A percentile compares a stretch with the other conserved stretches of the same genome.
Conservation (phyloP, 1,140 invertebrate species). For the Sipha flava region DNA sequence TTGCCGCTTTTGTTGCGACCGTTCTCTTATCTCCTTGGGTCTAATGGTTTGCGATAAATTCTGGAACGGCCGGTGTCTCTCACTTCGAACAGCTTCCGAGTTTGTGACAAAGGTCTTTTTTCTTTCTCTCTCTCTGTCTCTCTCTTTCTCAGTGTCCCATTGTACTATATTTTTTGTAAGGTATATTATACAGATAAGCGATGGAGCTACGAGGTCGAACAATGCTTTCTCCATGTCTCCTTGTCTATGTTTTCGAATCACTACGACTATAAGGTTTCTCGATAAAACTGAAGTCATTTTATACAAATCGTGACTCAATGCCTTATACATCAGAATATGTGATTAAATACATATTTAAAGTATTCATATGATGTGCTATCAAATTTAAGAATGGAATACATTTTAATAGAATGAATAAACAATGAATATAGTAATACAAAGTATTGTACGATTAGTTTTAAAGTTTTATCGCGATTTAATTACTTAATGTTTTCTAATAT, state of each 20-base stretch:
- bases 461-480: too few species aligned
- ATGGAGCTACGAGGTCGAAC: background rate
- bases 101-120: background rate
- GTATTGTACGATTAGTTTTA: too few species aligned
- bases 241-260: background rate
- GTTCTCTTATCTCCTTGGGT: background rate
- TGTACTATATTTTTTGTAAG: background rate
- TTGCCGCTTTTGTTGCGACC: background rate
- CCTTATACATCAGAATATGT: too few species aligned
- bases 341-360: too few species aligned
- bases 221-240: background rate
- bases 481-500: too few species aligned
- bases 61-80: background rate
- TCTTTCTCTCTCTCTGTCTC: background rate
- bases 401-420: too few species aligned
- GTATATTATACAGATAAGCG: background rate
- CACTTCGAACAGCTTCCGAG: background rate
- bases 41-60: slow-evolving; percentile 29
- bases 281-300: background rate
- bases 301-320: too few species aligned
- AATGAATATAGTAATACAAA: too few species aligned
- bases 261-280: background rate
- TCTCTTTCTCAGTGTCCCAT: background rate
- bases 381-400: too few species aligned
- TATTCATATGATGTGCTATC: too few species aligned